Evolutionary conservation across 2,888 invertebrate species (phyloP).

Genomic region (Poecilobothrus nobilitatus): DNA sequence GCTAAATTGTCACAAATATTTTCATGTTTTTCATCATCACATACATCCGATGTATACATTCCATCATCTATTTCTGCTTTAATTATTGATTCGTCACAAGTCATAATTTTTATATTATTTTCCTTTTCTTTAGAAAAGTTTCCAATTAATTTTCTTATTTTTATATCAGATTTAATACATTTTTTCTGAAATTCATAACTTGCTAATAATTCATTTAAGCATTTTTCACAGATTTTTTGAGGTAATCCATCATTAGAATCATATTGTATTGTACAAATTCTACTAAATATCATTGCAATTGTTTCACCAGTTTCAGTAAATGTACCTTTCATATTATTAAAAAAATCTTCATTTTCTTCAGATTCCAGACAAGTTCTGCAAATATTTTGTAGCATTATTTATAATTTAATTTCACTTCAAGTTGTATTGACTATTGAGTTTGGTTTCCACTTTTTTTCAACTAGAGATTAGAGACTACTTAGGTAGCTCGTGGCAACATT

Average conservation of each 20-base stretch:
- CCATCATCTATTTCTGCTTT: background rate
- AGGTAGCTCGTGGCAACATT: too few species aligned
- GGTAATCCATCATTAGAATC: constrained; percentile 51
- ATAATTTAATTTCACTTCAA: too few species aligned
- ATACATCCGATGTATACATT: too few species aligned
- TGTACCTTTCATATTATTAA: background rate
- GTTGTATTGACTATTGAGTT: too few species aligned
- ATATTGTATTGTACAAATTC: background rate
- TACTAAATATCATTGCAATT: background rate
- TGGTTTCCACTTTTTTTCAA: too few species aligned
- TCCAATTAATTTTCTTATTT: constrained; percentile 34
- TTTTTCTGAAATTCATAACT: constrained; percentile 47
- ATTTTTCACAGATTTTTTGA: constrained; percentile 51
- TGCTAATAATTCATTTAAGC: constrained; percentile 46
- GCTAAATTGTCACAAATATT: background rate
- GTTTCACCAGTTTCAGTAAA: background rate
- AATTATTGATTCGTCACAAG: background rate
- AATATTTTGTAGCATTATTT: background rate
- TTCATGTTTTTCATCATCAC: constrained; percentile 20
- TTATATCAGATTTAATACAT: constrained; percentile 44
- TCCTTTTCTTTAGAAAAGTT: constrained; percentile 17
- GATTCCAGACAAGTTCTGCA: background rate
- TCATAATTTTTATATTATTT: constrained; percentile 17
- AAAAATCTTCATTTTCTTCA: background rate
- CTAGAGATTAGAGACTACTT: too few species aligned